Evolutionary conservation across 2,888 invertebrate genomes (phyloP), one percentile per base, ranked within the genome.

Genomic region (Leucoma salicis): DNA sequence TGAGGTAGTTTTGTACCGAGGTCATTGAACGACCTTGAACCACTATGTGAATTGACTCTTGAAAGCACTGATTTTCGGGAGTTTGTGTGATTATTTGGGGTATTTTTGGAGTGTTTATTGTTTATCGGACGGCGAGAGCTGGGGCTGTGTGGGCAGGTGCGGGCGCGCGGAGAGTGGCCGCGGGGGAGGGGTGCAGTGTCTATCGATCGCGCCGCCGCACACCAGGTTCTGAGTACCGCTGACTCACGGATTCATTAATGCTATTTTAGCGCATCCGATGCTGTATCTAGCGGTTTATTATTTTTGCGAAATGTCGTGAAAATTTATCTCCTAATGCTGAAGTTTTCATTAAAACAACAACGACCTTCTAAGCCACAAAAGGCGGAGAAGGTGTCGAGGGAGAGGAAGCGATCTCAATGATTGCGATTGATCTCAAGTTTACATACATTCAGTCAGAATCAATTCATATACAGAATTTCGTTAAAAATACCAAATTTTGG

Each of bases 161-260:
- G 72, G 71, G 66, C 57, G 64, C 66, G 59, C 29, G 60, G 49
- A 46, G 61, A 66, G 52, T 59, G 61, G 63, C 59, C 49, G 39
- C 28, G 35, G 11, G 14, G n/a, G 25, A 31, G 70, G 77, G 78
- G 81, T 78, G 78, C 76, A 78, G 75, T 73, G 69, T 77, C 75
- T 86, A 88, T 87, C 80, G 87, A 88, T 87, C 87, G 84, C 79
- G 80, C 78, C 76, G 80, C 66, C 82, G 80, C 82, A 73, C 78
- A 66, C 74, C 74, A 67, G 78, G 72, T 73, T 72, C 72, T 72
- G 67, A 64, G 72, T 70, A 69, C 63, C 69, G 82, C 78, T 82
- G 83, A 83, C 78, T 83, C 85, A 82, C 80, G 66, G 5, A 21
- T 4, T 1, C 7, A 21, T 8, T 4, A 8, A 2, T 21, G 5